phyloP scores from a whole-genome alignment of 1,140 invertebrate genomes.

The Mylabris phalerata region DNA sequence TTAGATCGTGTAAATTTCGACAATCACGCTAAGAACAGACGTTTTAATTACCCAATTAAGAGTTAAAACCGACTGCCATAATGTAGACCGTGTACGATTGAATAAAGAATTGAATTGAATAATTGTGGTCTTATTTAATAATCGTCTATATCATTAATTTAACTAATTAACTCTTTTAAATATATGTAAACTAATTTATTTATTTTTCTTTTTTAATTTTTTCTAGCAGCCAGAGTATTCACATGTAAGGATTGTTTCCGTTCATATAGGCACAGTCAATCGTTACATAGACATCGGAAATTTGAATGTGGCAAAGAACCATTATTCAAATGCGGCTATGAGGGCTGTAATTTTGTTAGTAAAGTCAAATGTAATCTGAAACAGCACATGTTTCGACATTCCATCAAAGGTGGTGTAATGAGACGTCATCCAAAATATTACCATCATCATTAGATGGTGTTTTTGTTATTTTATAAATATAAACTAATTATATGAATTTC shows the following conservation, averaged over 20 bases:
- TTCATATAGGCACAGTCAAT: constrained; percentile 53
- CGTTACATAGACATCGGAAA: constrained; percentile 50
- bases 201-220: background rate
- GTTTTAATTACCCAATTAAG: too few species aligned
- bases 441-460: too few species aligned
- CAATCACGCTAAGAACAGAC: too few species aligned
- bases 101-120: too few species aligned
- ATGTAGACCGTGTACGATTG: too few species aligned
- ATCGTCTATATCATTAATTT: background rate
- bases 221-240: constrained; percentile 10
- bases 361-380: constrained; percentile 27
- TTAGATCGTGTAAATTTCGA: too few species aligned
- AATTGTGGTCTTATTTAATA: too few species aligned
- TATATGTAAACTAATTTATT: background rate
- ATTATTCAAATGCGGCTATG: constrained; percentile 40
- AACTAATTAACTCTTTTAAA: background rate
- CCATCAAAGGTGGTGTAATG: background rate
- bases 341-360: constrained; percentile 32
- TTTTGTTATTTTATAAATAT: too few species aligned
- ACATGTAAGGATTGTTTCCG: constrained; percentile 55
- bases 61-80: too few species aligned
- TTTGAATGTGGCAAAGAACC: constrained; percentile 55
- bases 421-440: background rate
- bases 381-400: constrained; percentile 17
- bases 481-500: too few species aligned